These are phyloP conservation scores for Melangyna quadrimaculata DNA, from an alignment of 2,888 invertebrate species.

Conservation along the genomic window DNA sequence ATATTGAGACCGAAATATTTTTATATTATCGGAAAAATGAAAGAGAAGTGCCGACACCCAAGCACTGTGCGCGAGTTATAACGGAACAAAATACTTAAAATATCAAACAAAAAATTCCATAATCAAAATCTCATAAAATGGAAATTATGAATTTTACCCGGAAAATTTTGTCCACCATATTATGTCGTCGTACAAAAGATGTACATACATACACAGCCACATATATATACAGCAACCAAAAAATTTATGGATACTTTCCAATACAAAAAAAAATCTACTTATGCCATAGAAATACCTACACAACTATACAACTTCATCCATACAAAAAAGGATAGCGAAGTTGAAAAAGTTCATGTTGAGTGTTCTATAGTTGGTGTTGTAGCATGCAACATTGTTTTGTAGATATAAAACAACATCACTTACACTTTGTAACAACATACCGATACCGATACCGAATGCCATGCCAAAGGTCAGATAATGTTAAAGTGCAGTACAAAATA, in stretches of 20 bases:
- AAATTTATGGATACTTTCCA: constrained; percentile 9
- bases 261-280: background rate
- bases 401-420: constrained; percentile 3
- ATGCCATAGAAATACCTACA: background rate
- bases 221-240: constrained; percentile 7
- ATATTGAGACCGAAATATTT: background rate
- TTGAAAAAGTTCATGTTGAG: constrained; percentile 18
- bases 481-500: constrained; percentile 35
- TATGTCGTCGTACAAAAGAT: constrained; percentile 28
- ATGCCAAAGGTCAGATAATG: constrained; percentile 60
- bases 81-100: constrained; percentile 1
- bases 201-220: no score
- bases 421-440: constrained; percentile 29
- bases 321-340: background rate
- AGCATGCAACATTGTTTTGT: background rate
- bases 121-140: constrained; percentile 68
- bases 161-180: constrained; percentile 49
- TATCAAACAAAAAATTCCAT: constrained; percentile 6
- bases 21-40: background rate
- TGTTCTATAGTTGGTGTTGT: background rate
- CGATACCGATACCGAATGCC: constrained; percentile 13
- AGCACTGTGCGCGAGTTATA: background rate
- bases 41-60: background rate
- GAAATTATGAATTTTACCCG: constrained; percentile 65
- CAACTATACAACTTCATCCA: background rate